phyloP scores from a whole-genome alignment of 2,113 vertebrate species.

The Leptosomus discolor region DNA sequence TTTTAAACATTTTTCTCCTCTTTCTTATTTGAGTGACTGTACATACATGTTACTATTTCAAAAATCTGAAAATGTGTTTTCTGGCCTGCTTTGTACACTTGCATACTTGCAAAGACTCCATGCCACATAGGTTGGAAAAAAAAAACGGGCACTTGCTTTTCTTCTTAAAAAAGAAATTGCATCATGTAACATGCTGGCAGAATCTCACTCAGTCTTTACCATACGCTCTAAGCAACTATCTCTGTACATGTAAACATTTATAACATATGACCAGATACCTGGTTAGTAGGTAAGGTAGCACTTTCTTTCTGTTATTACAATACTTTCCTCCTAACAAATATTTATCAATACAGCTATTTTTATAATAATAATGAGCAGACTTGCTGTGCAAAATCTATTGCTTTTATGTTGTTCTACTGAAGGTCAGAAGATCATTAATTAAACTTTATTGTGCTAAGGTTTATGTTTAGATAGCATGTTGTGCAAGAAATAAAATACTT shows the following conservation, averaged over 20 bases:
- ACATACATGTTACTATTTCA: background rate
- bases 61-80: background rate
- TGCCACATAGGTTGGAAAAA: background rate
- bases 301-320: background rate
- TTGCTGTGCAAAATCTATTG: background rate
- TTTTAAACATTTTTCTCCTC: background rate
- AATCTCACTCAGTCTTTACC: background rate
- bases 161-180: background rate
- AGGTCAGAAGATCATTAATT: background rate
- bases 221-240: background rate
- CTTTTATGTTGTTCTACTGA: background rate
- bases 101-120: background rate
- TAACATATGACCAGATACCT: background rate
- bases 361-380: background rate
- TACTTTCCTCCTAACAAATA: background rate
- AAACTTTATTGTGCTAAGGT: background rate
- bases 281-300: background rate
- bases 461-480: background rate
- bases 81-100: background rate
- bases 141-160: background rate
- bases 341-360: background rate
- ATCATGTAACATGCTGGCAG: background rate
- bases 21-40: background rate
- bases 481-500: conserved; percentile 1
- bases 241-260: background rate